Conservation (phyloP, 1,140 invertebrate genomes). For the Rhagoletis pomonella region DNA sequence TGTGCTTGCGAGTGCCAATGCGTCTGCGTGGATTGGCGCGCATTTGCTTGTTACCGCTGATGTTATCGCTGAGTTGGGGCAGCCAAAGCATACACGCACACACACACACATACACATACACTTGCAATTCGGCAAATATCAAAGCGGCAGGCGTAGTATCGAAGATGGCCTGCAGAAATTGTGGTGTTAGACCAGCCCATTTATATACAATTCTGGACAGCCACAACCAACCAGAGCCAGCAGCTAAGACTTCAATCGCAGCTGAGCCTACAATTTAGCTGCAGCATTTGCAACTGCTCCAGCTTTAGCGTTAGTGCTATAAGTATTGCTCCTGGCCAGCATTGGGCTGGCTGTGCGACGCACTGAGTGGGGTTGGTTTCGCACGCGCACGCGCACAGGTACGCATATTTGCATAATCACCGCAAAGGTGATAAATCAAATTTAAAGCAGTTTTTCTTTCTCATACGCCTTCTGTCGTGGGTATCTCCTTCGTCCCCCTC, state of each 20-base stretch:
- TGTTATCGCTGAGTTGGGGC: constrained; percentile 11
- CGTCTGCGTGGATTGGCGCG: constrained; percentile 36
- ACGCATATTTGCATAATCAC: constrained; percentile 43
- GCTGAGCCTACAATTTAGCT: neutral
- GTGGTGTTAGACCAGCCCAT: neutral
- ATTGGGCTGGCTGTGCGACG: neutral
- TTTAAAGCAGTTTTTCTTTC: constrained; percentile 35
- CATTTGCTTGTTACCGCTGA: neutral
- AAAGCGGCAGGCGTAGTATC: neutral
- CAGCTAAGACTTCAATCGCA: neutral
- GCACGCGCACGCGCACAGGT: neutral
- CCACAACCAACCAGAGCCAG: neutral
- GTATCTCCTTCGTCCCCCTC: neutral
- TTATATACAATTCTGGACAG: neutral
- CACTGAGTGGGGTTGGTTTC: neutral
- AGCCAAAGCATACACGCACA: neutral
- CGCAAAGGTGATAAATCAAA: constrained; percentile 36
- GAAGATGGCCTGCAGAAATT: constrained; percentile 5
- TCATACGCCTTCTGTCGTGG: neutral
- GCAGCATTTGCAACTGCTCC: neutral
- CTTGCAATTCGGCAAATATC: constrained; percentile 22
- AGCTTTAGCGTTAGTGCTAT: neutral
- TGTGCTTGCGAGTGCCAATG: constrained; percentile 29
- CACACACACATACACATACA: neutral
- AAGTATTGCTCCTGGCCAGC: neutral